Base-by-base conservation (phyloP, 2,113 vertebrate species). In the Anolis sagrei region DNA sequence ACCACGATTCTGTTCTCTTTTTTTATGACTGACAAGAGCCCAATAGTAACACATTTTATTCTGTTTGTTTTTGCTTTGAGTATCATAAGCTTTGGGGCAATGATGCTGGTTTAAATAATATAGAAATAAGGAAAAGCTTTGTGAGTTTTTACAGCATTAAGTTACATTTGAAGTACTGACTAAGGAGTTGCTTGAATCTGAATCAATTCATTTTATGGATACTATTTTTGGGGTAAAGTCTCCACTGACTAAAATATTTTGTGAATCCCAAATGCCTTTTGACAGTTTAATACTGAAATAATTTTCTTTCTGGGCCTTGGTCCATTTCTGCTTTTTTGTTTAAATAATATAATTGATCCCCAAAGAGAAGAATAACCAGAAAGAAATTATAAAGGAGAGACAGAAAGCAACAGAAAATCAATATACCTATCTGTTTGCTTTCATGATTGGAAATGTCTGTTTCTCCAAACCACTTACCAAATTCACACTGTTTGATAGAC, bases 181-280 rank as follows among this genome's bases (percentile, higher is more conserved):
- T 74, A 91, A 61, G 16, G n/a, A 27, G 1, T 69, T 34, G 72
- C 58, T 34, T n/a, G 16, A 44, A 18, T 27, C 76, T 29, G 61
- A 66, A 62, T 72, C 27, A 39, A 62, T 85, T 54, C 25, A 13
- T 76, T 75, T 84, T 72, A 11, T 51, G 78, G 39, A 87, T 48
- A 69, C 32, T 76, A 81, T 32, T 3, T n/a, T 51, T 66, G 84
- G 44, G 54, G 18, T 10, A 14, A 58, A 36, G 16, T 58, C 34
- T n/a, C 68, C 79, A 66, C 11, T 62, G 76, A 88, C 83, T 21
- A 58, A 72, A 74, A 29, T 54, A 82, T 80, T 18, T 79, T 69
- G n/a, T 0, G 0, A 36, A 70, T 82, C 58, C 39, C 36, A 84
- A 79, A 88, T 86, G 32, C 10, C 36, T 23, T 32, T 34, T 76